Evolutionary conservation across 2,797 vertebrate species (phyloP).

Genomic region (Heliangelus exortis): DNA sequence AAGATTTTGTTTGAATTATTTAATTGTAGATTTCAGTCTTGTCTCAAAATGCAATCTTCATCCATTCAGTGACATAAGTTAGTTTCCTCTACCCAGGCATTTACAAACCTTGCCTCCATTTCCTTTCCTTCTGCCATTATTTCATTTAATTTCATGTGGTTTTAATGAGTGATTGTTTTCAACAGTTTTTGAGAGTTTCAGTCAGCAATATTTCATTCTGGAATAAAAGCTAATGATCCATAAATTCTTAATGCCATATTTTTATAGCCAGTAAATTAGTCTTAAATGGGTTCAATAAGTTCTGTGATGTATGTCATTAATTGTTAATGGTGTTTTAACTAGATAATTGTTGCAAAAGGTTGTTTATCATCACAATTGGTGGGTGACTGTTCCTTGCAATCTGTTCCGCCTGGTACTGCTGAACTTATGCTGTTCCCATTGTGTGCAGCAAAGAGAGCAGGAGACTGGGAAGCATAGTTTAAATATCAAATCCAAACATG

Average conservation of each 20-base stretch:
- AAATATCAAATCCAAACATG: conserved; percentile 48
- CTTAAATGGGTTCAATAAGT: conserved; percentile 84
- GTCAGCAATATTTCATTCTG: conserved; percentile 80
- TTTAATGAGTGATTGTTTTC: conserved; percentile 74
- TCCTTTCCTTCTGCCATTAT: conserved; percentile 46
- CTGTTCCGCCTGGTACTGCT: conserved; percentile 26
- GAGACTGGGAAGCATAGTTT: conserved; percentile 34
- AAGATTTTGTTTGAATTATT: conserved; percentile 75
- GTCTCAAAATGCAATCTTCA: conserved; percentile 76
- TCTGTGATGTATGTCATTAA: conserved; percentile 82
- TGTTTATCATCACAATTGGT: conserved; percentile 73
- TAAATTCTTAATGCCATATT: conserved; percentile 85
- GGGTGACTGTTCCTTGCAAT: conserved; percentile 60
- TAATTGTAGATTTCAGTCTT: conserved; percentile 78
- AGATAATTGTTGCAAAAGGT: conserved; percentile 78
- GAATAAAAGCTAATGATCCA: conserved; percentile 84
- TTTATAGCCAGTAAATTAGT: conserved; percentile 85
- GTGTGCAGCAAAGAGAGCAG: conserved; percentile 25
- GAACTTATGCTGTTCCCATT: conserved; percentile 37
- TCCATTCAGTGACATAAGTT: conserved; percentile 58
- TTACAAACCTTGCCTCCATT: conserved; percentile 49
- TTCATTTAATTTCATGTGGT: conserved; percentile 66
- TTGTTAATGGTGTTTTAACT: conserved; percentile 83
- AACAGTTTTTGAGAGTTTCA: conserved; percentile 71
- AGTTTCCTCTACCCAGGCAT: conserved; percentile 40